Conservation (phyloP, 2,888 invertebrate species). For the Acanthococcus lagerstroemiae region DNA sequence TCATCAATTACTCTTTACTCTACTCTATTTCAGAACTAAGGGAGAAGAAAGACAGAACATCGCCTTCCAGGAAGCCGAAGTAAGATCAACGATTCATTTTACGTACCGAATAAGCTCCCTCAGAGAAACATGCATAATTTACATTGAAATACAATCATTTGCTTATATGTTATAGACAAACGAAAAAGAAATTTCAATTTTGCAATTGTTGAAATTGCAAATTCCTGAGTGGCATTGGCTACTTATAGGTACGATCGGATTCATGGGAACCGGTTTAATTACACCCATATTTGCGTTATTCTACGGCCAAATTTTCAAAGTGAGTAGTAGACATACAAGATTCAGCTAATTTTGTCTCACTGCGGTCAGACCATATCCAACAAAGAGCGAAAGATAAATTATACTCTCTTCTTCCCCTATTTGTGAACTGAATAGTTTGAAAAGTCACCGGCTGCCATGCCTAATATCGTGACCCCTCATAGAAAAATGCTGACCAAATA, state of each 20-base stretch:
- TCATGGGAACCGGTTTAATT: slow-evolving; percentile 57
- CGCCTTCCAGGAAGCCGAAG: neutral
- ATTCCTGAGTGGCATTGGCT: slow-evolving; percentile 60
- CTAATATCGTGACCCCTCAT: too few relatives aligned
- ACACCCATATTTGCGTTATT: slow-evolving; percentile 65
- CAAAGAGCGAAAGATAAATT: too few relatives aligned
- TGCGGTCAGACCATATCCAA: too few relatives aligned
- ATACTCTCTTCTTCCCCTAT: too few relatives aligned
- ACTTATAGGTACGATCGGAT: slow-evolving; percentile 51
- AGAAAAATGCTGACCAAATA: too few relatives aligned
- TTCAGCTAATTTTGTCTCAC: neutral
- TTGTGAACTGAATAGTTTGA: too few relatives aligned
- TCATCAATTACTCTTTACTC: too few relatives aligned
- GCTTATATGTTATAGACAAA: too few relatives aligned
- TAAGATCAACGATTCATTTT: neutral
- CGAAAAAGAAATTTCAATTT: slow-evolving; percentile 41
- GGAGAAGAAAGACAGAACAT: neutral
- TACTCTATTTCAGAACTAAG: neutral
- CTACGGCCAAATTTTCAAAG: slow-evolving; percentile 66
- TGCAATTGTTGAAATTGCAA: slow-evolving; percentile 55
- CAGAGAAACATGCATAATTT: too few relatives aligned
- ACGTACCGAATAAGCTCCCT: neutral
- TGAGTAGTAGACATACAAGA: slow-evolving; percentile 44
- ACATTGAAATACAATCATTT: too few relatives aligned
- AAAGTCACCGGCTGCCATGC: too few relatives aligned